Conservation (phyloP, 1,140 invertebrate genomes). For the Drosophila micromelanica region DNA sequence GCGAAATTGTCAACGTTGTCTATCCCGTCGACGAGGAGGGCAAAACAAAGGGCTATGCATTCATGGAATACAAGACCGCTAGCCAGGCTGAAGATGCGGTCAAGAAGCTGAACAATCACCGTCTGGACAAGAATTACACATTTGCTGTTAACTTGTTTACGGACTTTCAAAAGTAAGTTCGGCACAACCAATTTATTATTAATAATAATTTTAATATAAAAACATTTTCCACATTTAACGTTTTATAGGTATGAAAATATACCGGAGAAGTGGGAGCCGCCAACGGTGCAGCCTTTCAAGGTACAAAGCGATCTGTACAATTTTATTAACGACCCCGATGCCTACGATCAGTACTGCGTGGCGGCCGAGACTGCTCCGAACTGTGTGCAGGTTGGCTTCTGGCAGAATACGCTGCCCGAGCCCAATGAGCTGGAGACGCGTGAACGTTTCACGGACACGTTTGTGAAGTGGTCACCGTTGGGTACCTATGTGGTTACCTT, state of each 20-base stretch:
- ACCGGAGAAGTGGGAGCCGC: slow-evolving; percentile 96
- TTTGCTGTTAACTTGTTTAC: slow-evolving; percentile 98
- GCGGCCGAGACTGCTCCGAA: slow-evolving; percentile 91
- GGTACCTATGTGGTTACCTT: slow-evolving; percentile 98
- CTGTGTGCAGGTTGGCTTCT: slow-evolving; percentile 92
- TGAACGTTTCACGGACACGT: slow-evolving; percentile 89
- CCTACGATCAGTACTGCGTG: slow-evolving; percentile 97
- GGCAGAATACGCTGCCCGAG: slow-evolving; percentile 95
- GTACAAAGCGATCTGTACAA: slow-evolving; percentile 95
- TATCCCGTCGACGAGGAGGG: slow-evolving; percentile 94
- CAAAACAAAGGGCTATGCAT: slow-evolving; percentile 97
- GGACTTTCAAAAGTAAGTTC: slow-evolving; percentile 95
- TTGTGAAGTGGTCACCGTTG: slow-evolving; percentile 98
- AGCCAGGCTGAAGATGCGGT: slow-evolving; percentile 94
- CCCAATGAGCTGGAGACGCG: slow-evolving; percentile 93
- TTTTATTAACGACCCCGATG: slow-evolving; percentile 96
- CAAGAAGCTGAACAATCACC: slow-evolving; percentile 95
- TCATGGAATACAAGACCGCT: slow-evolving; percentile 95
- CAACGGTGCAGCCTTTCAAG: slow-evolving; percentile 93
- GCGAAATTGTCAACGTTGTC: slow-evolving; percentile 94
- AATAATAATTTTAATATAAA: background rate
- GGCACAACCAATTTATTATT: background rate
- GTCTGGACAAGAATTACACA: slow-evolving; percentile 98
- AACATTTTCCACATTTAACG: background rate
- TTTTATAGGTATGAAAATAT: slow-evolving; percentile 92